Evolutionary conservation across 2,888 invertebrate genomes (phyloP).

Genomic region (Meteorus cinctellus): DNA sequence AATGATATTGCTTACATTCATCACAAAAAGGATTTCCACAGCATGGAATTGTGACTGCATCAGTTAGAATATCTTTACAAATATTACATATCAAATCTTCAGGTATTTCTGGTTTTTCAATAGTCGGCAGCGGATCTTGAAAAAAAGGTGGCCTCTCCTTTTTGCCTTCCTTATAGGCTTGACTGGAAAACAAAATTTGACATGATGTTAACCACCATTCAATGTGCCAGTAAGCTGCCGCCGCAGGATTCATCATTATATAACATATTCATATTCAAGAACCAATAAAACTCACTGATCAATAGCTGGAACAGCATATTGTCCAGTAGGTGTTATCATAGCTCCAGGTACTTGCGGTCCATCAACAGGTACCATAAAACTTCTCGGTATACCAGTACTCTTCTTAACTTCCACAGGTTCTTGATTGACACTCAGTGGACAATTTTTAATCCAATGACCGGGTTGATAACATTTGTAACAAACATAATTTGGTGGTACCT

Average conservation of each 20-base stretch:
- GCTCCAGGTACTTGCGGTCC: slow-evolving; percentile 92
- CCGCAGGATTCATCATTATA: too few species aligned
- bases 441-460: slow-evolving; percentile 99
- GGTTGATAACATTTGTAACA: slow-evolving; percentile 96
- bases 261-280: slow-evolving; percentile 21
- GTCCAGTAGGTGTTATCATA: slow-evolving; percentile 91
- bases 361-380: slow-evolving; percentile 95
- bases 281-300: slow-evolving; percentile 81
- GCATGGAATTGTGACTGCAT: slow-evolving; percentile 98
- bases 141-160: slow-evolving; percentile 81
- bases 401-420: slow-evolving; percentile 89
- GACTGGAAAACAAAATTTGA: slow-evolving; percentile 72
- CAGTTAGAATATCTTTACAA: slow-evolving; percentile 92
- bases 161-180: slow-evolving; percentile 86
- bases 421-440: slow-evolving; percentile 82
- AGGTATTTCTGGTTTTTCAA: slow-evolving; percentile 84
- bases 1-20: slow-evolving; percentile 84
- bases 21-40: slow-evolving; percentile 99
- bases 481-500: slow-evolving; percentile 92
- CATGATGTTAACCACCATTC: not conserved
- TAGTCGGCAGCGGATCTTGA: slow-evolving; percentile 74
- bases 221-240: too few species aligned
- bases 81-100: slow-evolving; percentile 93
- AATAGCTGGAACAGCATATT: slow-evolving; percentile 90
- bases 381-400: slow-evolving; percentile 97